phyloP scores from a whole-genome alignment of 2,888 invertebrate species.

The Melinaea menophilus region DNA sequence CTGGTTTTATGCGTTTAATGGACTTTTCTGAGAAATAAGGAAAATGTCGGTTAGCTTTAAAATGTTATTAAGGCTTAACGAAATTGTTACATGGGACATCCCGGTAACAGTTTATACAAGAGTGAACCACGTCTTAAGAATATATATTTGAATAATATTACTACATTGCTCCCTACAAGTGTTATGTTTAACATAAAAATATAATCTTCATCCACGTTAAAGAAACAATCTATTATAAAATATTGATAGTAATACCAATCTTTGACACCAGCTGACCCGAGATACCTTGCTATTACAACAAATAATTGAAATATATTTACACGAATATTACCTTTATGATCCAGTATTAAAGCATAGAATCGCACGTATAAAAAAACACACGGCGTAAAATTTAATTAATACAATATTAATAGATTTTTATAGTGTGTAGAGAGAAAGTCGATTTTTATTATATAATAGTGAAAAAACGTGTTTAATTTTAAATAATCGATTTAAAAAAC shows the following conservation, averaged over 20 bases:
- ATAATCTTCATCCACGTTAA: no score
- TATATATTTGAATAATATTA: no score
- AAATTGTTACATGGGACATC: neutral
- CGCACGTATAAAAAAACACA: slow-evolving; percentile 16
- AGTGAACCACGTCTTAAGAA: neutral
- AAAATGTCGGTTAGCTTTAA: slow-evolving; percentile 1
- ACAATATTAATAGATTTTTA: slow-evolving; percentile 28
- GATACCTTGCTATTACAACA: no score
- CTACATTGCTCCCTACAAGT: no score
- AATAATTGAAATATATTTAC: slow-evolving; percentile 1
- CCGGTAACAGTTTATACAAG: neutral
- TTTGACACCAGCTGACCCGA: slow-evolving; percentile 17
- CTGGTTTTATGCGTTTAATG: neutral
- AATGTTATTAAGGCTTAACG: no score
- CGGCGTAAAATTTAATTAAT: slow-evolving; percentile 30
- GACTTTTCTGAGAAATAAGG: slow-evolving; percentile 9
- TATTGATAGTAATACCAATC: no score
- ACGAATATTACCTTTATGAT: neutral
- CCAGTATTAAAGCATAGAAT: neutral
- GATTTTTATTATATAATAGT: slow-evolving; percentile 29
- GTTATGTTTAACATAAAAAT: no score
- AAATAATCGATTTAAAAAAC: slow-evolving; percentile 2
- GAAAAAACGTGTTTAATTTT: neutral
- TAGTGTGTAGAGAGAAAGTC: slow-evolving; percentile 32
- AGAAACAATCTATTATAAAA: no score